A percentile compares a stretch with the other conserved stretches of the same genome.
Conservation (phyloP, 2,113 vertebrate species). For the Dascyllus trimaculatus region DNA sequence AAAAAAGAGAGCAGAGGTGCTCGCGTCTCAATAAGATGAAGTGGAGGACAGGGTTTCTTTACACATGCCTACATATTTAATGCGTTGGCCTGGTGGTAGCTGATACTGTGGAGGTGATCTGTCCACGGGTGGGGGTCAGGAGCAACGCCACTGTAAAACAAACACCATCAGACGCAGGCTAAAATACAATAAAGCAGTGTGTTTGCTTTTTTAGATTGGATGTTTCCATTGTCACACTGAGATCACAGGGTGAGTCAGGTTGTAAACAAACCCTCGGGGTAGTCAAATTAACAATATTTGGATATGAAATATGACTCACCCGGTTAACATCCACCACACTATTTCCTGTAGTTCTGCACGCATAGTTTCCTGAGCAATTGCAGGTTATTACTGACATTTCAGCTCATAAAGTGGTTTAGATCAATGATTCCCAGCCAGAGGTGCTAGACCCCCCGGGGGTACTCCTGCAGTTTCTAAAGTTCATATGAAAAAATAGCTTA, state of each 20-base stretch:
- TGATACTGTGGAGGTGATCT: conserved; percentile 42
- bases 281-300: background rate
- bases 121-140: background rate
- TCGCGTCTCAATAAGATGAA: conserved; percentile 50
- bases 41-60: conserved; percentile 66
- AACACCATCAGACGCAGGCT: background rate
- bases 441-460: too few species aligned
- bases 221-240: background rate
- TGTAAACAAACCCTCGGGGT: background rate
- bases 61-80: conserved; percentile 80
- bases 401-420: too few species aligned
- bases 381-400: too few species aligned
- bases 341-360: background rate
- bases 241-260: background rate
- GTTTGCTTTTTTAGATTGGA: background rate
- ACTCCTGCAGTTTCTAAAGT: too few species aligned
- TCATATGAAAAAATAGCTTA: too few species aligned
- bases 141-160: conserved; percentile 8
- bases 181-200: too few species aligned
- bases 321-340: background rate
- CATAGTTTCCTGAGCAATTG: too few species aligned
- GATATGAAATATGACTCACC: background rate
- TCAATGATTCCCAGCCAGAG: too few species aligned
- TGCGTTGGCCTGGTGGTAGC: conserved; percentile 60
- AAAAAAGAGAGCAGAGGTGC: conserved; percentile 37